Percentiles rank a stretch among this genome's conserved stretches.
Conservation (phyloP, 2,113 vertebrate genomes). For the Salvelinus sp. region DNA sequence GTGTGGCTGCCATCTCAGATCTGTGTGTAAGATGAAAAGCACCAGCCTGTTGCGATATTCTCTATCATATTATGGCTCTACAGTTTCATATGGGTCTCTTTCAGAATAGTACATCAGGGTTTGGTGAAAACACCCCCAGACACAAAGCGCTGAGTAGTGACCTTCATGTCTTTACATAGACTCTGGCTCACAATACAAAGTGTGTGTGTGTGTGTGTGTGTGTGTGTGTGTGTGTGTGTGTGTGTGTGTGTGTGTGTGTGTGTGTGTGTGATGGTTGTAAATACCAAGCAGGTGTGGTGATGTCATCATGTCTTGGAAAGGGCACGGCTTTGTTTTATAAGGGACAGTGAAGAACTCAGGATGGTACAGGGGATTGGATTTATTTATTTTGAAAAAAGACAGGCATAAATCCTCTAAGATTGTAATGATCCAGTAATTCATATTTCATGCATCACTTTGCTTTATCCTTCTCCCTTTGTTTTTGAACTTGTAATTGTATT, state of each 20-base stretch:
- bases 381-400: background rate
- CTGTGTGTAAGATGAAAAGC: constrained; percentile 66
- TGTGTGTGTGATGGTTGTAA: constrained; percentile 29
- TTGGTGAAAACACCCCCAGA: background rate
- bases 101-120: constrained; percentile 35
- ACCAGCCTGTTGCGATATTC: constrained; percentile 60
- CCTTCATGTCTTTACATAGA: constrained; percentile 44
- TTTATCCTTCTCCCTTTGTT: no score
- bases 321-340: constrained; percentile 10
- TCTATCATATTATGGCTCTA: constrained; percentile 36
- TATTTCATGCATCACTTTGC: no score
- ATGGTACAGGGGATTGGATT: background rate
- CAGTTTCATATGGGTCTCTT: constrained; percentile 45
- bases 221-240: no score
- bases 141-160: constrained; percentile 15
- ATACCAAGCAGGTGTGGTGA: constrained; percentile 67
- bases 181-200: background rate
- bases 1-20: constrained; percentile 64
- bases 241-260: no score
- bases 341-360: no score
- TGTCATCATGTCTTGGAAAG: constrained; percentile 42
- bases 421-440: background rate
- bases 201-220: no score
- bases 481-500: no score
- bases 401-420: background rate